A percentile compares a stretch with the other conserved stretches of the same genome.
phyloP scores from a whole-genome alignment of 2,797 vertebrate species.

The Macropus fuliginosus region DNA sequence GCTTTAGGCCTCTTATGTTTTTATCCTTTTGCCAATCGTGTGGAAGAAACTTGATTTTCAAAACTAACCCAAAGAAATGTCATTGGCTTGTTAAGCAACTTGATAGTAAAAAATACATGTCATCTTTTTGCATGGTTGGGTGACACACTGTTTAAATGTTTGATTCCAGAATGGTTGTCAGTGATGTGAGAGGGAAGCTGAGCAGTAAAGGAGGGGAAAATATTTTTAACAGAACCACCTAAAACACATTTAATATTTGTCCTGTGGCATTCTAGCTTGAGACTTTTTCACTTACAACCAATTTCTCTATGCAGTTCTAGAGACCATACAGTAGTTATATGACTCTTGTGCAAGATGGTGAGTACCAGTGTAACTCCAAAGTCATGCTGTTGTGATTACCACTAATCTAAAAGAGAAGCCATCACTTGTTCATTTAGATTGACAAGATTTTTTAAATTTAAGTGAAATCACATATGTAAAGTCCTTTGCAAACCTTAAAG shows the following conservation, averaged over 20 bases:
- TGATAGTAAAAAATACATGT: neutral
- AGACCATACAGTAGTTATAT: neutral
- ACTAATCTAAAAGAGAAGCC: neutral
- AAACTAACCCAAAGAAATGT: constrained; percentile 31
- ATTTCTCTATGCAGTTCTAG: neutral
- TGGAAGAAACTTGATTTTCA: constrained; percentile 37
- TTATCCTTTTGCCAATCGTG: neutral
- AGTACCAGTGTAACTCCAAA: neutral
- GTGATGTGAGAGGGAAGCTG: neutral
- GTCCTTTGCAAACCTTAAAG: neutral
- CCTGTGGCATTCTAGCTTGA: neutral
- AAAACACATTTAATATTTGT: neutral
- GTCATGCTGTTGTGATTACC: neutral
- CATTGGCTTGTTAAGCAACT: neutral
- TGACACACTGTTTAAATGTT: neutral
- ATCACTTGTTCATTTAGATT: neutral
- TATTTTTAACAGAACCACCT: neutral
- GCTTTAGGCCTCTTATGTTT: constrained; percentile 37
- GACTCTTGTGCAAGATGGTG: neutral
- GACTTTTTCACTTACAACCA: neutral
- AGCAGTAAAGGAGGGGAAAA: neutral
- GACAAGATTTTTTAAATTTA: neutral
- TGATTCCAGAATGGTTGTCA: constrained; percentile 21
- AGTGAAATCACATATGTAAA: neutral
- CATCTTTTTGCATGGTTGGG: neutral